A percentile compares a stretch with the other conserved stretches of the same genome.
These are phyloP conservation scores for Brachynemurus nebulosus DNA, from an alignment of 2,888 invertebrate species.

Conservation along the genomic window DNA sequence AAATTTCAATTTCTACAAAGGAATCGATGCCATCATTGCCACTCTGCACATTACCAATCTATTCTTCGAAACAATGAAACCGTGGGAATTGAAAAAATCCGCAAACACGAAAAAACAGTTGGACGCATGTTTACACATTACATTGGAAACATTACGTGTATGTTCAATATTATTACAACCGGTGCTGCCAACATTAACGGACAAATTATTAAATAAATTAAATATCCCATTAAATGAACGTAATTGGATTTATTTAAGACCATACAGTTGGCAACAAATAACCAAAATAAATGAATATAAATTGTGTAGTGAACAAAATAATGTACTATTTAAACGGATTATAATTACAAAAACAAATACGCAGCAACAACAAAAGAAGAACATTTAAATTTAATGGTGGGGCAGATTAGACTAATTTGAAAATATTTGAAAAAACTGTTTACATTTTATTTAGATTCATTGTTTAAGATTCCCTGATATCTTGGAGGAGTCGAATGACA, in stretches of 20 bases:
- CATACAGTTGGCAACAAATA: conserved; percentile 23
- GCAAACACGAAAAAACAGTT: conserved; percentile 34
- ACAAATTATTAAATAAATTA: conserved; percentile 55
- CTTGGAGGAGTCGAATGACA: no score
- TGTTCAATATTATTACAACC: conserved; percentile 72
- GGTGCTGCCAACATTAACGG: conserved; percentile 60
- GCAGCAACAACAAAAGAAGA: no score
- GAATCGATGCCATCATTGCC: conserved; percentile 60
- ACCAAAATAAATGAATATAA: no score
- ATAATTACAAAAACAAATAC: no score
- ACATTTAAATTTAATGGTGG: no score
- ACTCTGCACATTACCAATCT: conserved; percentile 66
- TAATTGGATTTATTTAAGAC: conserved; percentile 35
- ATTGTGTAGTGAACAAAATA: no score
- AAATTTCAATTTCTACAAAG: conserved; percentile 69
- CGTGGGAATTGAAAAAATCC: conserved; percentile 72
- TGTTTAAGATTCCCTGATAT: no score
- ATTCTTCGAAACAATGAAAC: conserved; percentile 74
- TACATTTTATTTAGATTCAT: no score
- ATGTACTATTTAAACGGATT: no score
- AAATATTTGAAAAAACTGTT: no score
- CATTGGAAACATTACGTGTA: conserved; percentile 73
- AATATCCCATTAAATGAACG: conserved; percentile 34
- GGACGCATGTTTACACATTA: conserved; percentile 62
- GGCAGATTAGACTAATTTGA: no score